Conservation (phyloP, 1,140 invertebrate species). For the Drosophila bocqueti region DNA sequence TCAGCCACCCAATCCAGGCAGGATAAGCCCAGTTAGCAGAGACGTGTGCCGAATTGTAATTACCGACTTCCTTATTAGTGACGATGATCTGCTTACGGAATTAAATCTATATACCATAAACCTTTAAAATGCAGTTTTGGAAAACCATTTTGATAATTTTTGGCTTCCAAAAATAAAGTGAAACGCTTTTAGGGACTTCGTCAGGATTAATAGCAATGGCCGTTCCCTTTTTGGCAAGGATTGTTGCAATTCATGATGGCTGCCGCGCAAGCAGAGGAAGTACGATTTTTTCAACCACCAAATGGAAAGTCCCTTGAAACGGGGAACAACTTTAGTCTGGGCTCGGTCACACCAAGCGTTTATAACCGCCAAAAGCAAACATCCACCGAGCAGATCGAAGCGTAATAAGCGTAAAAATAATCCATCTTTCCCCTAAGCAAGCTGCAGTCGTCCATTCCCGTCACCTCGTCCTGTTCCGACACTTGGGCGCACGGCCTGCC, state of each 20-base stretch:
- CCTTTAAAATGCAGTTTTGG: background rate
- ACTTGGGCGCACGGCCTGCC: slow-evolving; percentile 16
- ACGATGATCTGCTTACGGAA: background rate
- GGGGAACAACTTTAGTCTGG: slow-evolving; percentile 1
- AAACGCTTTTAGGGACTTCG: background rate
- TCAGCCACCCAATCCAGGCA: slow-evolving; percentile 38
- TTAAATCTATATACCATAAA: background rate
- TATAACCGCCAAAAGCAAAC: slow-evolving; percentile 81
- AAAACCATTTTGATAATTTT: background rate
- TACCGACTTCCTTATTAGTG: slow-evolving; percentile 17
- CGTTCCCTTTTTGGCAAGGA: slow-evolving; percentile 11
- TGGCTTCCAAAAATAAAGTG: background rate
- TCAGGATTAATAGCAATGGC: background rate
- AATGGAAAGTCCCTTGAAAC: background rate
- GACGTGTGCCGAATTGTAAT: slow-evolving; percentile 40
- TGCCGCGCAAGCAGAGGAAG: slow-evolving; percentile 6
- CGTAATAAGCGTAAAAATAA: slow-evolving; percentile 76
- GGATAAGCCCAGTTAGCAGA: slow-evolving; percentile 16
- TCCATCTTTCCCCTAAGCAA: slow-evolving; percentile 80
- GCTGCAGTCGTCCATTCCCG: slow-evolving; percentile 47
- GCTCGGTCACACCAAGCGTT: slow-evolving; percentile 80
- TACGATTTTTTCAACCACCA: slow-evolving; percentile 15
- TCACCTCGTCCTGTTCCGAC: slow-evolving; percentile 14
- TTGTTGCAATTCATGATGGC: slow-evolving; percentile 25
- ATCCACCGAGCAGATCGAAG: slow-evolving; percentile 83